Conservation (phyloP, 1,140 invertebrate genomes). For the Papilio polyxenes region DNA sequence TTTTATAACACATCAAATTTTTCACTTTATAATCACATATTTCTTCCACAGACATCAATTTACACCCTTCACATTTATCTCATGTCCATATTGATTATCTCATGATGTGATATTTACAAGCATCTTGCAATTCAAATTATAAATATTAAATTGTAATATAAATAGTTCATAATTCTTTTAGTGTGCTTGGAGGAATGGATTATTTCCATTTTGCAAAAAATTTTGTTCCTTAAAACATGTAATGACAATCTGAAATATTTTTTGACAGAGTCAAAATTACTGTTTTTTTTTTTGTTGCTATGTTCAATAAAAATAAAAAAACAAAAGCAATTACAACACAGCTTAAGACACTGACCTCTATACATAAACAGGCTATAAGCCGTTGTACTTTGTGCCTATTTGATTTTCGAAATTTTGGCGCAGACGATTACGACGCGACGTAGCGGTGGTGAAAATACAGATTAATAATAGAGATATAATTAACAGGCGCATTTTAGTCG, state of each 20-base stretch:
- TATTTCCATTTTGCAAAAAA: slow-evolving; percentile 53
- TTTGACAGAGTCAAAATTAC: background rate
- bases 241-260: background rate
- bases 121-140: slow-evolving; percentile 45
- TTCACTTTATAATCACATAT: background rate
- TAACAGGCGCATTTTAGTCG: too few species aligned
- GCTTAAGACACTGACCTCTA: too few species aligned
- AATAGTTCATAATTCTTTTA: slow-evolving; percentile 52
- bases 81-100: background rate
- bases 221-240: slow-evolving; percentile 2
- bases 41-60: background rate
- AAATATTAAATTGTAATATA: slow-evolving; percentile 55
- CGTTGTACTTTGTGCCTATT: too few species aligned
- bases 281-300: background rate
- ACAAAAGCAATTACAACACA: background rate
- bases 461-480: too few species aligned
- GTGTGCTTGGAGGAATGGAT: slow-evolving; percentile 50
- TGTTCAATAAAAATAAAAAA: background rate
- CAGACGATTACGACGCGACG: too few species aligned
- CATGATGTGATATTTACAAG: background rate
- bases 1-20: background rate
- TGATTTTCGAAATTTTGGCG: too few species aligned
- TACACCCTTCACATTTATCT: background rate
- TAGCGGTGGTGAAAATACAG: too few species aligned
- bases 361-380: too few species aligned